phyloP scores from a whole-genome alignment of 1,140 invertebrate genomes.

The Hycleus phaleratus region DNA sequence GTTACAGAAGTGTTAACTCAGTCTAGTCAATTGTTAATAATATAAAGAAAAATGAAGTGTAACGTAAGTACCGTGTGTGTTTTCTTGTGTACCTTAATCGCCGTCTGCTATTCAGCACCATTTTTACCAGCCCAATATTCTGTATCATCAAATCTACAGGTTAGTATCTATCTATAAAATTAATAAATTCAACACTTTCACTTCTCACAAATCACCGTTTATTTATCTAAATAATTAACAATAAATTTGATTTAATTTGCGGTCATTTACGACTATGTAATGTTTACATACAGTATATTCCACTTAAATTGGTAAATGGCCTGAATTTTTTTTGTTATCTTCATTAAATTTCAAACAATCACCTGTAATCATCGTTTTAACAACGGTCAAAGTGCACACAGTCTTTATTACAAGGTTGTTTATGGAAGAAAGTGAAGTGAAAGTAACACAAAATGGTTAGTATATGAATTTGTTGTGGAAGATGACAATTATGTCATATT shows the following conservation, averaged over 20 bases:
- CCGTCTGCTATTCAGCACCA: slow-evolving; percentile 33
- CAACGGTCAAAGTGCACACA: background rate
- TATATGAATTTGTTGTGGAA: too few relatives aligned
- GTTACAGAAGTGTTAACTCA: slow-evolving; percentile 21
- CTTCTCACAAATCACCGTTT: too few relatives aligned
- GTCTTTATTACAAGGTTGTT: slow-evolving; percentile 1
- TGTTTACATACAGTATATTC: too few relatives aligned
- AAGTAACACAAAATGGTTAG: slow-evolving; percentile 2
- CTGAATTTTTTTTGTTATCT: too few relatives aligned
- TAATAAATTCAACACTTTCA: too few relatives aligned
- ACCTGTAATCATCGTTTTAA: background rate
- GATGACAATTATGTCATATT: too few relatives aligned
- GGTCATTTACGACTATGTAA: too few relatives aligned
- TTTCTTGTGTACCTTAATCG: slow-evolving; percentile 34
- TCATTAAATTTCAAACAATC: too few relatives aligned
- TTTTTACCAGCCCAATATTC: slow-evolving; percentile 3
- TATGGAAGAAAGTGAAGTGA: slow-evolving; percentile 9
- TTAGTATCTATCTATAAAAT: slow-evolving; percentile 12
- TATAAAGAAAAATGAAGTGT: slow-evolving; percentile 32
- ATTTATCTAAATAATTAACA: too few relatives aligned
- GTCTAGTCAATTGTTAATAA: slow-evolving; percentile 33
- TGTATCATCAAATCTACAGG: slow-evolving; percentile 28
- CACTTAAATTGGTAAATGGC: too few relatives aligned
- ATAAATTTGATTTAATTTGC: too few relatives aligned
- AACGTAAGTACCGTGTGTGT: slow-evolving; percentile 38